Percentiles rank a stretch among this genome's conserved stretches.
These are phyloP conservation scores for Craterocephalus amniculus DNA, from an alignment of 2,797 vertebrate genomes.

Conservation along the genomic window DNA sequence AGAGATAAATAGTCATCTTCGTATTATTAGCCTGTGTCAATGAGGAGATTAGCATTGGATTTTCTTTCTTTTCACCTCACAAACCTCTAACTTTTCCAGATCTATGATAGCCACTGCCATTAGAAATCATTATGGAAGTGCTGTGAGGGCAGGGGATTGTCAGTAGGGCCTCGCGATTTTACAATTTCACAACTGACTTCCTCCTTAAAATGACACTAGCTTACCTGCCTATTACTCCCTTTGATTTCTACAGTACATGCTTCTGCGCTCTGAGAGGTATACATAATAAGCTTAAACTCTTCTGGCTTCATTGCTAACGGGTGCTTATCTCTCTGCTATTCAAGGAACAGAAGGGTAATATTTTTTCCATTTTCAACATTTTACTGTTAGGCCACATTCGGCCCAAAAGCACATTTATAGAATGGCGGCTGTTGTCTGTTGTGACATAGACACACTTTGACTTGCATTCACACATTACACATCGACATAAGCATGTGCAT, in stretches of 20 bases:
- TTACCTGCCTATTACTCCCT: slow-evolving; percentile 83
- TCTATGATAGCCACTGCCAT: slow-evolving; percentile 76
- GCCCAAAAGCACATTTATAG: slow-evolving; percentile 59
- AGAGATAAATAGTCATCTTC: slow-evolving; percentile 72
- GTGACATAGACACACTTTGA: slow-evolving; percentile 49
- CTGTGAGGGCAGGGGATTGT: slow-evolving; percentile 78
- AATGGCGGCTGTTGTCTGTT: slow-evolving; percentile 35
- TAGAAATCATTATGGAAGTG: slow-evolving; percentile 78
- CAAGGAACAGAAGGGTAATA: slow-evolving; percentile 78
- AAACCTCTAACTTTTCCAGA: slow-evolving; percentile 70
- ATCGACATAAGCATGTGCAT: slow-evolving; percentile 19
- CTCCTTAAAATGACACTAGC: slow-evolving; percentile 84
- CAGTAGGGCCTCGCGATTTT: slow-evolving; percentile 80
- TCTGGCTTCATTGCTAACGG: slow-evolving; percentile 81
- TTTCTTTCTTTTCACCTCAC: slow-evolving; percentile 66
- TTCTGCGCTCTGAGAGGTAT: slow-evolving; percentile 83
- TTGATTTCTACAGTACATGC: slow-evolving; percentile 82
- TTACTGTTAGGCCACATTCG: slow-evolving; percentile 69
- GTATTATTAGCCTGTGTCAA: slow-evolving; percentile 70
- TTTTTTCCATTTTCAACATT: slow-evolving; percentile 84
- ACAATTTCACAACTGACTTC: slow-evolving; percentile 85
- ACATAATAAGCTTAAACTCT: slow-evolving; percentile 85
- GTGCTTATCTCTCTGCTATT: slow-evolving; percentile 84
- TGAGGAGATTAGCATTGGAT: slow-evolving; percentile 72
- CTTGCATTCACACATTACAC: slow-evolving; percentile 29